Evolutionary conservation across 2,888 invertebrate species (phyloP), one percentile per base, ranked within the genome.

Genomic region (Scrobipalpa atriplicella): DNA sequence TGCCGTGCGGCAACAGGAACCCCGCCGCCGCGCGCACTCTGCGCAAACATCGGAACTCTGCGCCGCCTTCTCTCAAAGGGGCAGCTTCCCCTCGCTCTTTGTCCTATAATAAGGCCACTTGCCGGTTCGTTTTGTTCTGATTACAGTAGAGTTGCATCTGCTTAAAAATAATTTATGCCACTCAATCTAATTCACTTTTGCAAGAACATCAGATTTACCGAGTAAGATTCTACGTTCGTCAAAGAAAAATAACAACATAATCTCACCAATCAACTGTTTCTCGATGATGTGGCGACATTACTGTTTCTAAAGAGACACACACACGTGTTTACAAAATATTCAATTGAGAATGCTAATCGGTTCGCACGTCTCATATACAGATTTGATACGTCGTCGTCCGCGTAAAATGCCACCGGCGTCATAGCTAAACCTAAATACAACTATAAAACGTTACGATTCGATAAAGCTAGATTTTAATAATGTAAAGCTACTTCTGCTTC

Each of bases 1-100:
- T 91, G 90, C 74, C 73, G 77, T 69, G 75, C 41, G 69, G 70
- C 62, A 71, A 74, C 78, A 77, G 82, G 85, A 80, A 79, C 73
- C 73, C 72, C 78, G 82, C 74, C 74, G 85, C 73, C 87, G 87
- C 87, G 88, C 89, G 87, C 86, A 86, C 75, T 74, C 83, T 90
- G 91, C 92, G 92, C 91, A 90, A 90, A 89, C 90, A 85, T 78
- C 86, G 81, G 85, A 86, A 77, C 84, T 83, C 77, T 78, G 79
- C 80, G 72, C 73, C 72, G 73, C 75, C 74, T 72, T 69, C 68
- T 66, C 80, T 78, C 83, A 82, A 83, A 84, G 81, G 77, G 79
- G 72, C 69, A 67, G 70, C 73, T 70, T 74, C 74, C 76, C 75
- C 71, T 72, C 73, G 70, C 70, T 72, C 74, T 76, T 77, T 73